Base-by-base conservation (phyloP, 2,797 vertebrate genomes). In the Halcyon badia region DNA sequence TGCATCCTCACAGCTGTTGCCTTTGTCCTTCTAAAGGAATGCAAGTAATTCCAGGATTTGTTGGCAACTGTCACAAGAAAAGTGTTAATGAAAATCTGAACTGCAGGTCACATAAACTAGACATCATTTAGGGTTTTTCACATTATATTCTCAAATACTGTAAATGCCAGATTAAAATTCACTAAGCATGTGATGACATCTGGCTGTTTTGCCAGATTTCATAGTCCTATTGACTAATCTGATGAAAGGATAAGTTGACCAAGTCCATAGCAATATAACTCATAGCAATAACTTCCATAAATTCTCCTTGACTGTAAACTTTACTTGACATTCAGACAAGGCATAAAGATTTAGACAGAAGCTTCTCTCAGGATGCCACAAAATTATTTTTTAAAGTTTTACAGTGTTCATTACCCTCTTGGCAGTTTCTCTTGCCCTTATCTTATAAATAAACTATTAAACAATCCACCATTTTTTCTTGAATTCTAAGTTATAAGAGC, bases 71-170 rank as follows among this genome's bases (percentile, higher is more conserved):
- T 88, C 84, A 79, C 26, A 76, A 73, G 46, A 31, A 33, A 91
- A 95, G 82, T 83, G 89, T 91, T 95, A 96, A 94, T 90, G 89
- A 94, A 88, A 88, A 62, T 95, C 66, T 52, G 87, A 71, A 69
- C 76, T 0, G 3, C 16, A 30, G 60, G 65, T 11, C 76, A 24
- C 79, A 92, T 42, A 92, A 93, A 91, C 8, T 37, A 69, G 51
- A 68, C 54, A 91, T 70, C 72, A 41, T 28, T 85, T 83, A 7
- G 41, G 3, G 2, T 35, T 94, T 96, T 75, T 35, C 79, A 72
- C 56, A 9, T 58, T 72, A 51, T 48, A n/a, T 33, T 37, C 82
- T 86, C 22, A 5, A 51, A 44, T 52, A n/a, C 26, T 58, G 79
- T 16, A 65, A 88, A 89, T 56, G 19, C 11, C 79, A 72, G 65